Evolutionary conservation across 2,113 vertebrate species (phyloP).

Genomic region (Xerus inauris): DNA sequence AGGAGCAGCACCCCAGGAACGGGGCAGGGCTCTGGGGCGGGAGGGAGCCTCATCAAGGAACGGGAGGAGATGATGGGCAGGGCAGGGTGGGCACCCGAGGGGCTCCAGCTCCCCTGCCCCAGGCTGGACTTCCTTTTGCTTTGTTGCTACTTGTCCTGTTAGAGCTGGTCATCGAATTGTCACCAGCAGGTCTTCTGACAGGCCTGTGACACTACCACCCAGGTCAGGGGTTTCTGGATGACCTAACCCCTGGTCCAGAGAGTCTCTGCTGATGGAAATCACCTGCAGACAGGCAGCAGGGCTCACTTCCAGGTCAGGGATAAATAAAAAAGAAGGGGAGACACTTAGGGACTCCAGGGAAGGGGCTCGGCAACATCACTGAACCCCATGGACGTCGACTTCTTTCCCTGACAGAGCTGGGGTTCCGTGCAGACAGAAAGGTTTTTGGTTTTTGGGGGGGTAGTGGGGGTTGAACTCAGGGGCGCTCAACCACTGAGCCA

Average conservation of each 20-base stretch:
- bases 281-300: neutral
- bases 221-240: neutral
- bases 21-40: neutral
- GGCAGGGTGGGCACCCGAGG: no score
- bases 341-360: no score
- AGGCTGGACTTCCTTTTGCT: neutral
- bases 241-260: neutral
- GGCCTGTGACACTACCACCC: neutral
- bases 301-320: neutral
- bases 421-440: neutral
- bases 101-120: no score
- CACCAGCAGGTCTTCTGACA: neutral
- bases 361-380: no score
- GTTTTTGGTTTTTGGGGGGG: no score
- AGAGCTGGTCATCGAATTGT: fast-evolving
- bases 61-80: no score
- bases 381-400: neutral
- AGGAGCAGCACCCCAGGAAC: neutral
- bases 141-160: neutral
- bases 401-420: neutral
- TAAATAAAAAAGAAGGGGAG: neutral
- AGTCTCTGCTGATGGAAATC: neutral
- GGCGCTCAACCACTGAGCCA: no score
- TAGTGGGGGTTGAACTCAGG: no score
- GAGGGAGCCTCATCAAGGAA: neutral